Percentiles rank a stretch among this genome's conserved stretches.
Conservation (phyloP, 2,113 vertebrate species). For the Fulica atra region DNA sequence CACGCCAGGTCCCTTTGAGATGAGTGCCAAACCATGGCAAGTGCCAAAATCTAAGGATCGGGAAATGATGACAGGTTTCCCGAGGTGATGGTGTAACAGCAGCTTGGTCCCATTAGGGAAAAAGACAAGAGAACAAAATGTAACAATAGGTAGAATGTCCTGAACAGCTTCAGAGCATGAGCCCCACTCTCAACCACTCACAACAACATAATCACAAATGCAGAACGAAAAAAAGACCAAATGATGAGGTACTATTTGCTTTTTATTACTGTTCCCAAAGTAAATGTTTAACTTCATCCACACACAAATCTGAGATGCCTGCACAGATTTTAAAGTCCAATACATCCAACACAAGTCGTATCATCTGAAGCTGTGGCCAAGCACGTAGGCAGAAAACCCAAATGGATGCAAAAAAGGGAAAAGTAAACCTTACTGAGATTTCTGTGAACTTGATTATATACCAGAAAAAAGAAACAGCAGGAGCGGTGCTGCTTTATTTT, state of each 20-base stretch:
- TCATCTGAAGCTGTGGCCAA: conserved; percentile 49
- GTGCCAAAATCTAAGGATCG: background rate
- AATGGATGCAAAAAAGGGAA: conserved; percentile 9
- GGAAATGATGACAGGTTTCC: conserved; percentile 44
- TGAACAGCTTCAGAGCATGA: conserved; percentile 1
- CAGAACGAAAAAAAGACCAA: conserved; percentile 5
- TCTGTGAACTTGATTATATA: conserved; percentile 19
- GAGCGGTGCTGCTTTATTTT: conserved; percentile 30
- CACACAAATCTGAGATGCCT: conserved; percentile 36
- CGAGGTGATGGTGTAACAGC: background rate
- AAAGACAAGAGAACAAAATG: background rate
- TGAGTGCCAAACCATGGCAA: background rate
- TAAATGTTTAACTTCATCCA: conserved; percentile 70
- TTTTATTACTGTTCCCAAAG: conserved; percentile 47
- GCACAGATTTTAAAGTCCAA: conserved; percentile 50
- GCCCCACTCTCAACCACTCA: background rate
- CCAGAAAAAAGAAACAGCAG: conserved; percentile 26
- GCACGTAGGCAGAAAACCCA: conserved; percentile 41
- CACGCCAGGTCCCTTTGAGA: background rate
- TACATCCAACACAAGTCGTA: background rate
- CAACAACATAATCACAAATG: background rate
- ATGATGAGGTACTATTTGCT: conserved; percentile 61
- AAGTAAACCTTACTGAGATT: conserved; percentile 8
- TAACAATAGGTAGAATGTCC: conserved; percentile 31
- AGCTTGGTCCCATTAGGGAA: background rate